Base-by-base conservation (phyloP, 2,888 invertebrate genomes). In the Ennomos fuscantarius region DNA sequence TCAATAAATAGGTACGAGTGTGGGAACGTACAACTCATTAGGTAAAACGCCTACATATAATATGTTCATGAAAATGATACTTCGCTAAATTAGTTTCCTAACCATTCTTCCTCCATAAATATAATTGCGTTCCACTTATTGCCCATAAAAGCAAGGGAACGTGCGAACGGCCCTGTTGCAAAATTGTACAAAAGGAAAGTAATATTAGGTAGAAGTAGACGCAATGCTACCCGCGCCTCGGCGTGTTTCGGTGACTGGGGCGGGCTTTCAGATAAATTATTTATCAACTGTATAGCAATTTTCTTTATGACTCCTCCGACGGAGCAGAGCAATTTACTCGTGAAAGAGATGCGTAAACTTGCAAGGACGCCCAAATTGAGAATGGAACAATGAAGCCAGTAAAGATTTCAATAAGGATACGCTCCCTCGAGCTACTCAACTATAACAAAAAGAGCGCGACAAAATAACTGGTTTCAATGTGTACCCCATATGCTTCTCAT, bases 271-370 rank as follows among this genome's bases (percentile, higher is more conserved):
- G 88, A 92, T 92, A 91, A 91, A 92, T 92, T 91, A 92, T 92
- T 92, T 92, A 92, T 91, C 91, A 92, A 92, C 90, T 90, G 91
- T 91, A 91, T 90, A 89, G 91, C 92, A 92, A 92, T 92, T 92
- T 92, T 91, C 92, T 92, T 92, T 92, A 92, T 89, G 91, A 91
- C 90, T 91, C 91, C 90, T 90, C 90, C 88, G 89, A 87, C 90
- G 90, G 85, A 87, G 87, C 87, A 83, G 84, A 89, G 91, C 90
- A 91, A 92, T 92, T 91, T 91, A 82, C 86, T 89, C 83, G 80
- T 82, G 90, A 88, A 89, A 87, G 89, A 89, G 88, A 91, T 90
- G 90, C 91, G 90, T 91, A 89, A 88, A 90, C 88, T 90, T 89
- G 88, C 88, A 87, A 88, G 86, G 86, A 88, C 87, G 84, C 78